A percentile compares a stretch with the other conserved stretches of the same genome.
Conservation (phyloP, 2,888 invertebrate genomes). For the Phymatocera aterrima region DNA sequence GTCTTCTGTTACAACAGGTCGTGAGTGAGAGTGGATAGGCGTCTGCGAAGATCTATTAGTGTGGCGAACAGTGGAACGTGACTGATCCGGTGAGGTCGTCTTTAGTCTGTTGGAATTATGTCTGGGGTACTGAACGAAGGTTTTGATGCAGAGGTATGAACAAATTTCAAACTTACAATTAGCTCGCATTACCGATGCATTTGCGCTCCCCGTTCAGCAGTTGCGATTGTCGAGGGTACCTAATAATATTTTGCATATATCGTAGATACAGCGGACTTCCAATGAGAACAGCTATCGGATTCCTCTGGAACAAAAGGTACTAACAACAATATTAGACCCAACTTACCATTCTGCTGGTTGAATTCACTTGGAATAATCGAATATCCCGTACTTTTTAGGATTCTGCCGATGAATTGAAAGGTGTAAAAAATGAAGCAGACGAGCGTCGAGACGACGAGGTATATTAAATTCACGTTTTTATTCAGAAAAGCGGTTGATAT, state of each 20-base stretch:
- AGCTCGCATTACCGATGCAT: background rate
- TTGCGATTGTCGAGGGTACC: too few species aligned
- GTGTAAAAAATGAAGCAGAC: conserved; percentile 46
- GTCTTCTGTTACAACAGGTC: background rate
- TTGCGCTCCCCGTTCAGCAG: too few species aligned
- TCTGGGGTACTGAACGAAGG: conserved; percentile 28
- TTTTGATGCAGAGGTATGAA: conserved; percentile 7
- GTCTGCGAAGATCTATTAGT: background rate
- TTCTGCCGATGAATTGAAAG: conserved; percentile 48
- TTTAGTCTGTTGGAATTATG: background rate
- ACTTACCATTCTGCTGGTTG: background rate
- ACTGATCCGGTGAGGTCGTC: background rate
- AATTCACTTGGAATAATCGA: background rate
- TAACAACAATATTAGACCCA: background rate
- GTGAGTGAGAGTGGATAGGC: background rate
- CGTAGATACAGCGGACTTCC: conserved; percentile 52
- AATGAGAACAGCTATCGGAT: conserved; percentile 52
- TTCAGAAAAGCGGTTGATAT: background rate
- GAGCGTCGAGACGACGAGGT: conserved; percentile 49
- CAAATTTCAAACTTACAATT: background rate
- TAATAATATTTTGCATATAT: conserved; percentile 17
- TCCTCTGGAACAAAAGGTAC: conserved; percentile 54
- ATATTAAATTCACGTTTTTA: conserved; percentile 14
- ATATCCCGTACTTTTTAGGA: conserved; percentile 48
- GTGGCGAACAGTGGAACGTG: background rate